Conservation (phyloP, 1,140 invertebrate species). For the Atta cephalotes region DNA sequence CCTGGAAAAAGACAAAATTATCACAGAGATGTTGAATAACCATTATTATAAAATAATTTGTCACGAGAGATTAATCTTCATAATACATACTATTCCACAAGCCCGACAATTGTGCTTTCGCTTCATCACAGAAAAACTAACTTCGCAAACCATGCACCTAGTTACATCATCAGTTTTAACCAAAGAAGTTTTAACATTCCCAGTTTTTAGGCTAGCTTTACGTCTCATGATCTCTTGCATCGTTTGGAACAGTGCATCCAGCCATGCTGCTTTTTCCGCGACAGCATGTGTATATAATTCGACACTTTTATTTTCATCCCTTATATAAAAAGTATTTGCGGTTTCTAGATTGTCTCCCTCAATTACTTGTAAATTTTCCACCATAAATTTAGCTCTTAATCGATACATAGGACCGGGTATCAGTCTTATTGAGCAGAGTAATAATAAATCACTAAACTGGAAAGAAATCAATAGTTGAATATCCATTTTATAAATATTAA, state of each 20-base stretch:
- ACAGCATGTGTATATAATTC: slow-evolving; percentile 83
- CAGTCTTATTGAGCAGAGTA: slow-evolving; percentile 87
- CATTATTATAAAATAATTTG: slow-evolving; percentile 26
- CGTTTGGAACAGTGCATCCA: slow-evolving; percentile 88
- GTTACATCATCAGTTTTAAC: slow-evolving; percentile 90
- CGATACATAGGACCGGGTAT: slow-evolving; percentile 87
- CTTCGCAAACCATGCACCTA: slow-evolving; percentile 91
- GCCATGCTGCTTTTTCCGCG: slow-evolving; percentile 90
- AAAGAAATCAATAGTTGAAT: slow-evolving; percentile 74
- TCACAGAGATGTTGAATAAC: neutral
- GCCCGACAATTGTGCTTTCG: slow-evolving; percentile 92
- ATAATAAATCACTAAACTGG: slow-evolving; percentile 91
- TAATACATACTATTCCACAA: slow-evolving; percentile 89
- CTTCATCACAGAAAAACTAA: slow-evolving; percentile 91
- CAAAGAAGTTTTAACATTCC: slow-evolving; percentile 87
- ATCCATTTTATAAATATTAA: neutral
- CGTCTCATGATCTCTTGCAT: slow-evolving; percentile 88
- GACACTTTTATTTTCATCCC: slow-evolving; percentile 87
- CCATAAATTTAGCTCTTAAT: slow-evolving; percentile 87
- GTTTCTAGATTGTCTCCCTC: slow-evolving; percentile 89
- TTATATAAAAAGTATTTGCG: slow-evolving; percentile 90
- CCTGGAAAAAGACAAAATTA: slow-evolving; percentile 83
- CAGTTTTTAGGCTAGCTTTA: slow-evolving; percentile 86
- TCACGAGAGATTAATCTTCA: neutral
- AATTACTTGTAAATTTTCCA: slow-evolving; percentile 88